Evolutionary conservation across 30 jellyfish, hydroid and myxozoan genomes (phyloP), one percentile per base, ranked within the genome.

Genomic region (Cassiopea andromeda): DNA sequence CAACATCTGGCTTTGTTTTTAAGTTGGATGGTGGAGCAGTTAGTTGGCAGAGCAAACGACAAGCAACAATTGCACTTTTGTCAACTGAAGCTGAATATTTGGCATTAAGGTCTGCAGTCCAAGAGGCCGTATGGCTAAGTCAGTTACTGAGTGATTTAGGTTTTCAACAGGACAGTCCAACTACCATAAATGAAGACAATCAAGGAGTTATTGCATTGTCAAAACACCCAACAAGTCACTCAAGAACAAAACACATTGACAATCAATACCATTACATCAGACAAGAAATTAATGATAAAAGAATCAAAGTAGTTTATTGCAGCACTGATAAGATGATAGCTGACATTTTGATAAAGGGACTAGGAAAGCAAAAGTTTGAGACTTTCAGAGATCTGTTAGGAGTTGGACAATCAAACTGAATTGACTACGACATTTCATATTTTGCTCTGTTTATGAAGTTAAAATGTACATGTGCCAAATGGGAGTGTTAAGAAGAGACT

Each of bases 1-100:
- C 89, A 2, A 84, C 92, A 2, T 84, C 92, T 46, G 92, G 92
- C 10, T 70, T 70, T 50, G 61, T 84, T 2, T 83, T 84, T 70
- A 57, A 70, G 27, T 19, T 73, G 7, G 78, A 44, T 43, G 59
- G 68, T 60, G 15, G 12, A 12, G 46, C 85, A 38, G 85, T 66
- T 2, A 66, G 85, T 47, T 83, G 87, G 91, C 19, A 68, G 48
- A 66, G 85, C 73, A 83, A 67, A 46, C 4, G 43, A 2, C 88
- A 83, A 45, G 10, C 5, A 7, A 69, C 78, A 8, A 87, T 83
- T 15, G 91, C 91, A 17, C 44, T n/a, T n/a, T n/a, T n/a, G n/a
- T n/a, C n/a, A n/a, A n/a, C n/a, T n/a, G n/a, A n/a, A n/a, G n/a
- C n/a, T n/a, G n/a, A n/a, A n/a, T n/a, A n/a, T n/a, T n/a, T n/a